These are phyloP conservation scores for Catostylus mosaicus DNA, from an alignment of 30 jellyfish, hydroid and myxozoan genomes.

Conservation along the genomic window DNA sequence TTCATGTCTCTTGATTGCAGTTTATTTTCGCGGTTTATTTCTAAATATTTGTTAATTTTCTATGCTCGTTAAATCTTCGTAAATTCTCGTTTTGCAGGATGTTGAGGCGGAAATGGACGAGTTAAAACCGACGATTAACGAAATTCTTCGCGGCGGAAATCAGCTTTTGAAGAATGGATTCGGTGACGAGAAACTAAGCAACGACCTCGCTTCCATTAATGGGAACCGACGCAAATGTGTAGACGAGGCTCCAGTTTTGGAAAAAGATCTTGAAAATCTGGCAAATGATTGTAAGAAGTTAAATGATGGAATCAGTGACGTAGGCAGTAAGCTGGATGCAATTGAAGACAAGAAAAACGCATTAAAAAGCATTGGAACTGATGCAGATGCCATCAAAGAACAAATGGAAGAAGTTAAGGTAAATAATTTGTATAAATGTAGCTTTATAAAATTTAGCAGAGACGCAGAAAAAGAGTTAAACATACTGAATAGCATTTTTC, in stretches of 20 bases:
- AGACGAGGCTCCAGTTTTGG: constrained; percentile 12
- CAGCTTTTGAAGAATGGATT: constrained; percentile 19
- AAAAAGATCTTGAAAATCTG: neutral
- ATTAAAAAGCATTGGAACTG: neutral
- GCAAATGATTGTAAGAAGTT: neutral
- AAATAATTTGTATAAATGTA: too few relatives aligned
- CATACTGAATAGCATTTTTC: too few relatives aligned
- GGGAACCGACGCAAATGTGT: constrained; percentile 6
- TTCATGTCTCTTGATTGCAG: too few relatives aligned
- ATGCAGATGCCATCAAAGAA: constrained; percentile 10
- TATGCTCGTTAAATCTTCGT: too few relatives aligned
- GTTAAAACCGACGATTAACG: constrained; percentile 66
- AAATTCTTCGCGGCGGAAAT: constrained; percentile 36
- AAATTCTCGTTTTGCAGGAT: constrained; percentile 14
- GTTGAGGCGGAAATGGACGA: constrained; percentile 80
- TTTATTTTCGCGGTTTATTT: too few relatives aligned
- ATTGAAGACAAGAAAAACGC: neutral
- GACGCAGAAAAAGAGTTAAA: too few relatives aligned
- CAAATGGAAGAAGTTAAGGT: constrained; percentile 34
- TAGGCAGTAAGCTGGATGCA: constrained; percentile 11
- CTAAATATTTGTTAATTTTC: too few relatives aligned
- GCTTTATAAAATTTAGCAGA: too few relatives aligned
- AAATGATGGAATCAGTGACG: neutral
- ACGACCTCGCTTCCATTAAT: constrained; percentile 10
- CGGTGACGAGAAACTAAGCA: constrained; percentile 24